Conservation (phyloP, 2,888 invertebrate species). For the Lissocephala sabroskyi region DNA sequence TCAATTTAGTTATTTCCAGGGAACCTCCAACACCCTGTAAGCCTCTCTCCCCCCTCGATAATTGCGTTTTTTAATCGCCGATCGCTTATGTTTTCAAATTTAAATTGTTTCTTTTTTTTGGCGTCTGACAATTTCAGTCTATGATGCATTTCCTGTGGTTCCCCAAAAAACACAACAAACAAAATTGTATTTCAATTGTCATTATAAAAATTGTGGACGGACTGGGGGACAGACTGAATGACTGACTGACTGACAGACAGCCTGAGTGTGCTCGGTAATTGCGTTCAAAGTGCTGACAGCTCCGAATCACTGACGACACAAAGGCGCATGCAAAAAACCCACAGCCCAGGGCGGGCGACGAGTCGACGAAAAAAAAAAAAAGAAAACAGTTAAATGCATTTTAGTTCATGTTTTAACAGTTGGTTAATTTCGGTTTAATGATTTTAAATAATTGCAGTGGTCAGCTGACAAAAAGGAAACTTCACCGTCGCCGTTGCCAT, state of each 20-base stretch:
- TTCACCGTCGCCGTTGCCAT: no score
- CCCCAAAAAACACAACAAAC: no score
- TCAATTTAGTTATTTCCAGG: no score
- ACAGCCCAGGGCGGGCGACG: conserved; percentile 19
- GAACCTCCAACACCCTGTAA: no score
- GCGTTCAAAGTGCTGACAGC: conserved; percentile 58
- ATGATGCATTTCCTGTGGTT: conserved; percentile 8
- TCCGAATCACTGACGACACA: conserved; percentile 25
- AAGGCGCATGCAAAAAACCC: conserved; percentile 10
- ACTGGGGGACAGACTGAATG: no score
- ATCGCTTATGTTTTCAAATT: no score
- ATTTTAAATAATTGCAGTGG: conserved; percentile 53
- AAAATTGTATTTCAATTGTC: conserved; percentile 26
- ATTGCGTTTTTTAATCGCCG: no score
- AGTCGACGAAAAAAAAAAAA: conserved; percentile 54
- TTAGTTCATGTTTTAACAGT: conserved; percentile 70
- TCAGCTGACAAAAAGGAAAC: no score
- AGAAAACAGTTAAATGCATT: conserved; percentile 64
- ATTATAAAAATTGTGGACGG: conserved; percentile 27
- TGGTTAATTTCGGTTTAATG: conserved; percentile 67
- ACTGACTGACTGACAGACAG: conserved; percentile 7
- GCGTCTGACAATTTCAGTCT: no score
- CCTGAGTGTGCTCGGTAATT: conserved; percentile 35
- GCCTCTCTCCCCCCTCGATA: no score
- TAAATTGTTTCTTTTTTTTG: no score